Conservation (phyloP, 1,140 invertebrate species). For the Pogonomyrmex barbatus region DNA sequence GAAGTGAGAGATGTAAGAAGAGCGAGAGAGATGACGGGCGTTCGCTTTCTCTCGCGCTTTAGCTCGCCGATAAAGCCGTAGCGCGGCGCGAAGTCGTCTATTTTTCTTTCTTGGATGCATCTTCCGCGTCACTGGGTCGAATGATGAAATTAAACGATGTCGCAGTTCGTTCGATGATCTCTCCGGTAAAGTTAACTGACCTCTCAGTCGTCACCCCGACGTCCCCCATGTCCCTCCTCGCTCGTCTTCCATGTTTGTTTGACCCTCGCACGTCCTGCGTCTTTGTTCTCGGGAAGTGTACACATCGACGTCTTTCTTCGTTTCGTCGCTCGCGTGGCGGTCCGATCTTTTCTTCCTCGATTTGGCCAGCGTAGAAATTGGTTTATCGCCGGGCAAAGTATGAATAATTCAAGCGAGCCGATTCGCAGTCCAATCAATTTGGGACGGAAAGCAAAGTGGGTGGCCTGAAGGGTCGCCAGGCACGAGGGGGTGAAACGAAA, state of each 20-base stretch:
- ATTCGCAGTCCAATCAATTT: constrained; percentile 84
- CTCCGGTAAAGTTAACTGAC: constrained; percentile 64
- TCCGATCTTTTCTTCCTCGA: constrained; percentile 75
- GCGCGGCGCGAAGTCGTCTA: constrained; percentile 39
- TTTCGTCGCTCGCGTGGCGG: constrained; percentile 67
- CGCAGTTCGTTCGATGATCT: constrained; percentile 67
- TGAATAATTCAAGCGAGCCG: constrained; percentile 84
- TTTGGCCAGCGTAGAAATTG: constrained; percentile 76
- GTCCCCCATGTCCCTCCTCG: constrained; percentile 17
- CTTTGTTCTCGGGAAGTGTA: constrained; percentile 58
- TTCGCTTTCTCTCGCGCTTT: constrained; percentile 43
- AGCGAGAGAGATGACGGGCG: not conserved
- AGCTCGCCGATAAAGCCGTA: constrained; percentile 61
- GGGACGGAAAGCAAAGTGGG: constrained; percentile 75
- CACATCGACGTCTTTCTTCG: constrained; percentile 47
- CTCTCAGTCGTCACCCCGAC: not conserved
- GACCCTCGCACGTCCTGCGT: constrained; percentile 6
- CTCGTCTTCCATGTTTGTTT: not conserved
- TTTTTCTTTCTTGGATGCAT: constrained; percentile 54
- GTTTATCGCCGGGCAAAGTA: constrained; percentile 79
- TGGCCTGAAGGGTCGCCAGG: constrained; percentile 39
- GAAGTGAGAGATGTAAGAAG: not conserved
- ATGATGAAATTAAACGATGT: constrained; percentile 73
- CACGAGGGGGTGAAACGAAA: constrained; percentile 66
- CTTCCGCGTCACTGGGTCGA: constrained; percentile 69